A percentile compares a stretch with the other conserved stretches of the same genome.
Evolutionary conservation across 2,888 invertebrate species (phyloP).

Genomic region (Microctonus brassicae): DNA sequence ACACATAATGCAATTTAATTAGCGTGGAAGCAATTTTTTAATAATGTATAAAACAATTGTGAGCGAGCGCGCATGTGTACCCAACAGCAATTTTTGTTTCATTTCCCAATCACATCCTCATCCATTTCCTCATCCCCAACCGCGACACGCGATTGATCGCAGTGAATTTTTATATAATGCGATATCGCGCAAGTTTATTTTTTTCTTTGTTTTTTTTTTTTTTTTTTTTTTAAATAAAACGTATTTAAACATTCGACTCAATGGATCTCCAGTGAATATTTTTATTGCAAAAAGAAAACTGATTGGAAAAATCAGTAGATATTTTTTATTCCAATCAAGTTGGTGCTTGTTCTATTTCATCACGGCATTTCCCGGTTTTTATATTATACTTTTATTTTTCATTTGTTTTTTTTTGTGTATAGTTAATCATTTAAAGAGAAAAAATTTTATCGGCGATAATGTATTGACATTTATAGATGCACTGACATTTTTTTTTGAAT

Average conservation of each 20-base stretch:
- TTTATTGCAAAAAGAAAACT: not conserved
- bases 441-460: not conserved
- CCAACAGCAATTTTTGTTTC: not conserved
- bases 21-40: slow-evolving; percentile 56
- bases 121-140: slow-evolving; percentile 1
- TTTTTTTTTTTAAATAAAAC: too few relatives aligned
- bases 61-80: not conserved
- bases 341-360: not conserved
- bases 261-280: slow-evolving; percentile 32
- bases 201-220: slow-evolving; percentile 18
- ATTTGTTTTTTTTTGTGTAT: not conserved
- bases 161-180: not conserved
- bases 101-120: not conserved
- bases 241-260: slow-evolving; percentile 16
- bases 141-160: slow-evolving; percentile 1
- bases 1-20: slow-evolving; percentile 61
- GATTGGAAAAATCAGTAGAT: not conserved
- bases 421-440: not conserved
- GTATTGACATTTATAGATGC: not conserved
- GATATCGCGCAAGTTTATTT: slow-evolving; percentile 12
- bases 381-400: not conserved
- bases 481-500: not conserved
- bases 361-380: not conserved
- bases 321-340: not conserved
- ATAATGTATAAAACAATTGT: slow-evolving; percentile 5